Conservation (phyloP, 1,140 invertebrate genomes). For the Bombus balteatus region DNA sequence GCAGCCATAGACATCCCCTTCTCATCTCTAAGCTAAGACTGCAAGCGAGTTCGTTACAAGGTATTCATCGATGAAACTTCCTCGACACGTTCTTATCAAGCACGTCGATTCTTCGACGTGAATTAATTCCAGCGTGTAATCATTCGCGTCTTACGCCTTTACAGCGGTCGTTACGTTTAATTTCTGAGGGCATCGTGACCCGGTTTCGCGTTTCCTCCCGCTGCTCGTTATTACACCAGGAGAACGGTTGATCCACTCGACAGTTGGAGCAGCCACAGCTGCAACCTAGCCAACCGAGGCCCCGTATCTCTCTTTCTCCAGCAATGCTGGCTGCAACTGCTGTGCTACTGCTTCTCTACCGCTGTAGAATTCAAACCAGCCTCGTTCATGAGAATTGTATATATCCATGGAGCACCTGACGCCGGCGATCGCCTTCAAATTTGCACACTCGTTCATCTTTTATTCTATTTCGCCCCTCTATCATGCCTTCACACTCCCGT, state of each 20-base stretch:
- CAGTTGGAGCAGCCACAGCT: slow-evolving; percentile 62
- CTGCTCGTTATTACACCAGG: slow-evolving; percentile 54
- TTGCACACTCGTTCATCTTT: slow-evolving; percentile 50
- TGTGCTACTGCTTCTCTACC: neutral
- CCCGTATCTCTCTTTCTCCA: slow-evolving; percentile 46
- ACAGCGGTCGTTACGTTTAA: slow-evolving; percentile 63
- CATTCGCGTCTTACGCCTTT: slow-evolving; percentile 47
- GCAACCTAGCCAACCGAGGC: slow-evolving; percentile 39
- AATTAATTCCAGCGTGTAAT: slow-evolving; percentile 54
- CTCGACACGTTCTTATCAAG: neutral
- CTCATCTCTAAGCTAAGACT: neutral
- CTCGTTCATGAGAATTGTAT: slow-evolving; percentile 54
- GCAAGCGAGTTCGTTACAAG: slow-evolving; percentile 13
- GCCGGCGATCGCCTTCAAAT: slow-evolving; percentile 51
- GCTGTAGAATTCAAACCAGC: neutral
- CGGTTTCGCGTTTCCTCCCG: slow-evolving; percentile 22
- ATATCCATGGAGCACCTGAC: slow-evolving; percentile 47
- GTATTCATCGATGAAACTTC: neutral
- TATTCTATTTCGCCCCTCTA: slow-evolving; percentile 5
- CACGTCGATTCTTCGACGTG: slow-evolving; percentile 21
- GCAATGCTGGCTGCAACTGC: slow-evolving; percentile 38
- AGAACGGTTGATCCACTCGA: slow-evolving; percentile 59
- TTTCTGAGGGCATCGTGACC: slow-evolving; percentile 63
- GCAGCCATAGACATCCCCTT: neutral
- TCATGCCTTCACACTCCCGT: neutral